Percentiles rank a stretch among this genome's conserved stretches.
Evolutionary conservation across 2,888 invertebrate genomes (phyloP).

Genomic region (Coronaproctus castanopsis): DNA sequence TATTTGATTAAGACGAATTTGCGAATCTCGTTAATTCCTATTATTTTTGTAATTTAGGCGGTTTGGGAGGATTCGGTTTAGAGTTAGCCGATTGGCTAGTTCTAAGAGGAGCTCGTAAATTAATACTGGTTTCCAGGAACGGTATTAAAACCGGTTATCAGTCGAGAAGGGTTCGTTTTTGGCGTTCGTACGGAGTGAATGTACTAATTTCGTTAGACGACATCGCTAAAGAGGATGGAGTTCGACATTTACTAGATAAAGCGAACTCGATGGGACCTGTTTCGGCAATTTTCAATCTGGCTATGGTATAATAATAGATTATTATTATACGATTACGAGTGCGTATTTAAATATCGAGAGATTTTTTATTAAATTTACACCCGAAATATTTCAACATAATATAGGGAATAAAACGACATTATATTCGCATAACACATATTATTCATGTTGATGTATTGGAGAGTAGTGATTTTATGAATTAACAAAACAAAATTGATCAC

Average conservation of each 20-base stretch:
- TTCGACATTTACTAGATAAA: constrained; percentile 3
- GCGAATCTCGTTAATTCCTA: too few species aligned
- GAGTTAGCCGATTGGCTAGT: constrained; percentile 12
- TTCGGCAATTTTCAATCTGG: constrained; percentile 13
- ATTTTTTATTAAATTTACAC: too few species aligned
- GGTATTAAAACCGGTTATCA: constrained; percentile 14
- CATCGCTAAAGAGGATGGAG: constrained; percentile 7
- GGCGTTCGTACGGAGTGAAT: constrained; percentile 3
- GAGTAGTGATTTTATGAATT: too few species aligned
- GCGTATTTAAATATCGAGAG: too few species aligned
- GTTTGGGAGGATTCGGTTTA: constrained; percentile 13
- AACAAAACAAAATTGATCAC: too few species aligned
- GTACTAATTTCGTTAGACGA: constrained; percentile 10
- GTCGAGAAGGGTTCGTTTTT: constrained; percentile 7
- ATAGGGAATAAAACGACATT: too few species aligned
- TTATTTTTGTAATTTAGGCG: constrained; percentile 7
- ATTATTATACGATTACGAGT: too few species aligned
- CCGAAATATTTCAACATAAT: too few species aligned
- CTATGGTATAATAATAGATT: too few species aligned
- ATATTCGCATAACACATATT: too few species aligned
- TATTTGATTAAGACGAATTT: too few species aligned
- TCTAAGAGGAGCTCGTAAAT: constrained; percentile 5
- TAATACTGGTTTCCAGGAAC: constrained; percentile 11
- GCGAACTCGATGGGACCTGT: constrained; percentile 7
- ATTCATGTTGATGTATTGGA: too few species aligned